Conservation (phyloP, 2,797 vertebrate genomes). For the Babyrousa celebensis region DNA sequence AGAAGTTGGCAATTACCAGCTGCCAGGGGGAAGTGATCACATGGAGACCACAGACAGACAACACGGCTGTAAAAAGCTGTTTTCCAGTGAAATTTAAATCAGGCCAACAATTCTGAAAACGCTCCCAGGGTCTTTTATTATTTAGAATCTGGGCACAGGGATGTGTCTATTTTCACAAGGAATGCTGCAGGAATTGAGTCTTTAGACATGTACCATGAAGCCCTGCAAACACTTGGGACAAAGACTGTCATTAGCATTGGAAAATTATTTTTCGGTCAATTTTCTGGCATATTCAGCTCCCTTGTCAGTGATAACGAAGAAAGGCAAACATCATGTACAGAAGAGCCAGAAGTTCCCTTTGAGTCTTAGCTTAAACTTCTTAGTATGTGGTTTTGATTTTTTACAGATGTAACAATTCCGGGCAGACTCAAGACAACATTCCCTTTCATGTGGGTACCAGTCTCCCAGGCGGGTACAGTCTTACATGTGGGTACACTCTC, state of each 20-base stretch:
- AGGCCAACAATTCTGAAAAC: constrained; percentile 31
- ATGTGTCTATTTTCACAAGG: constrained; percentile 6
- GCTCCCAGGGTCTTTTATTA: background rate
- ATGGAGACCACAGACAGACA: background rate
- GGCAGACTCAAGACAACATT: background rate
- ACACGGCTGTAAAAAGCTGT: background rate
- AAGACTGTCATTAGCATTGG: background rate
- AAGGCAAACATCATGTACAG: background rate
- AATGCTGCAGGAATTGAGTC: background rate
- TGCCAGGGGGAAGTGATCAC: background rate
- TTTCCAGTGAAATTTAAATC: constrained; percentile 51
- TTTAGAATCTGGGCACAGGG: background rate
- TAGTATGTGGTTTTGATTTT: too few species aligned
- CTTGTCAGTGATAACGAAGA: background rate
- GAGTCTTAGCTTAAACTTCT: background rate
- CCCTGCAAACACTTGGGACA: background rate
- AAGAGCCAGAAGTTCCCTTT: background rate
- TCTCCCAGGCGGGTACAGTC: too few species aligned
- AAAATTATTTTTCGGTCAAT: background rate
- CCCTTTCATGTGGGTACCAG: background rate
- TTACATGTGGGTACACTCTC: background rate
- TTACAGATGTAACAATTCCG: background rate
- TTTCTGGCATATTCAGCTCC: background rate
- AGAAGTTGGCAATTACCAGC: constrained; percentile 54
- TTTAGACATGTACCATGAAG: background rate